A percentile compares a stretch with the other conserved stretches of the same genome.
These are phyloP conservation scores for Amblyornis subalaris DNA, from an alignment of 2,113 vertebrate species.

Conservation along the genomic window DNA sequence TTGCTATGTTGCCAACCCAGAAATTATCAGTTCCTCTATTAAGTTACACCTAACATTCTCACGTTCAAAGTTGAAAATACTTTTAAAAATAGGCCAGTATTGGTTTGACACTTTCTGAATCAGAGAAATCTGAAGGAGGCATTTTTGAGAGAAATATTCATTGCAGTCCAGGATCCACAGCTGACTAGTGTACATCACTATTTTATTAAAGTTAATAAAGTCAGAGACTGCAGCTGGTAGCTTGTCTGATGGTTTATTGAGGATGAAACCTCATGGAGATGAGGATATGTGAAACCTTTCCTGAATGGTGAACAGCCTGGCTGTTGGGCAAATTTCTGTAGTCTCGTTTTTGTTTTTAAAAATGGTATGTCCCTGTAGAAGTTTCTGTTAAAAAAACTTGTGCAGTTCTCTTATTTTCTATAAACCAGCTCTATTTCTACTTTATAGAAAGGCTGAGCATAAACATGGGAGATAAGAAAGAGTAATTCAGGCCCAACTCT, in stretches of 20 bases:
- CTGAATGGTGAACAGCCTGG: background rate
- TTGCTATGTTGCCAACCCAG: background rate
- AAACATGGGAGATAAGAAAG: background rate
- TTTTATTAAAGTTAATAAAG: background rate
- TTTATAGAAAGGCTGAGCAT: background rate
- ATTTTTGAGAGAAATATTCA: background rate
- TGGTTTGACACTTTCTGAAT: background rate
- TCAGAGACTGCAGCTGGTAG: background rate
- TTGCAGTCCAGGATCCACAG: background rate
- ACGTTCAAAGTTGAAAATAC: background rate
- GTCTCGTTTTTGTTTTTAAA: background rate
- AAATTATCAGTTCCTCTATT: background rate
- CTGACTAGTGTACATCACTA: background rate
- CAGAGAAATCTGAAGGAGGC: background rate
- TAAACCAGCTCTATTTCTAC: background rate
- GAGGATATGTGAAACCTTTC: background rate
- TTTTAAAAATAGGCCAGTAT: background rate
- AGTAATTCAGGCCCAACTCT: background rate
- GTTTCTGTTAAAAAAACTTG: background rate
- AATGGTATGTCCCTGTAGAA: background rate
- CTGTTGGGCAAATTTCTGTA: background rate
- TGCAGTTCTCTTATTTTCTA: background rate
- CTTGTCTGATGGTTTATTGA: background rate
- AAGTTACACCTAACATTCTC: background rate
- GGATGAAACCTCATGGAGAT: background rate